Evolutionary conservation across 2,888 invertebrate genomes (phyloP).

Genomic region (Eilema depressum): DNA sequence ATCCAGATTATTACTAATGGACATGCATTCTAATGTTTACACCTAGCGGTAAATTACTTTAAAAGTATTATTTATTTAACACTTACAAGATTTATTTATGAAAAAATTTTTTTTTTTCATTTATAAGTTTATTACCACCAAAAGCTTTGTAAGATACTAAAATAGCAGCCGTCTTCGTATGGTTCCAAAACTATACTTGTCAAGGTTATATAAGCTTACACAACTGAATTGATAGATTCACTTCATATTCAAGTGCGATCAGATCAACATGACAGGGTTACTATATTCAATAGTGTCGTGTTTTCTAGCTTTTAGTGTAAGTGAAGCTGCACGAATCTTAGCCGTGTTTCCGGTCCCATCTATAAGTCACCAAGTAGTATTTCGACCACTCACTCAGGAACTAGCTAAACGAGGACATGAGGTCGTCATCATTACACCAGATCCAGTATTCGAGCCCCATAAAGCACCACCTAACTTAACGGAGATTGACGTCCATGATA

Average conservation of each 20-base stretch:
- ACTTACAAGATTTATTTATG: too few species aligned
- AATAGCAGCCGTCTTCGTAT: too few species aligned
- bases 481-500: conserved; percentile 65
- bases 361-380: conserved; percentile 77
- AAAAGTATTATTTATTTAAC: too few species aligned
- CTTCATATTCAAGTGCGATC: background rate
- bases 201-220: background rate
- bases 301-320: background rate
- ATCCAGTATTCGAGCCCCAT: conserved; percentile 54
- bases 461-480: conserved; percentile 59
- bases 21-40: too few species aligned
- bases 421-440: conserved; percentile 53
- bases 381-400: conserved; percentile 65
- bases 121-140: too few species aligned
- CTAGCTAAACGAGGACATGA: conserved; percentile 75
- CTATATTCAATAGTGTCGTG: background rate
- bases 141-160: too few species aligned
- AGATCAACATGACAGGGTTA: background rate
- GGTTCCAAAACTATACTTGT: background rate
- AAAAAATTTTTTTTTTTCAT: too few species aligned
- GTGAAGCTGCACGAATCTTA: conserved; percentile 47
- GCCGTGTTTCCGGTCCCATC: conserved; percentile 52
- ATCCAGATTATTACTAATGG: too few species aligned
- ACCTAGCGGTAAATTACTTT: too few species aligned
- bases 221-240: background rate